Conservation (phyloP, 2,113 vertebrate species). For the Rhineura floridana region DNA sequence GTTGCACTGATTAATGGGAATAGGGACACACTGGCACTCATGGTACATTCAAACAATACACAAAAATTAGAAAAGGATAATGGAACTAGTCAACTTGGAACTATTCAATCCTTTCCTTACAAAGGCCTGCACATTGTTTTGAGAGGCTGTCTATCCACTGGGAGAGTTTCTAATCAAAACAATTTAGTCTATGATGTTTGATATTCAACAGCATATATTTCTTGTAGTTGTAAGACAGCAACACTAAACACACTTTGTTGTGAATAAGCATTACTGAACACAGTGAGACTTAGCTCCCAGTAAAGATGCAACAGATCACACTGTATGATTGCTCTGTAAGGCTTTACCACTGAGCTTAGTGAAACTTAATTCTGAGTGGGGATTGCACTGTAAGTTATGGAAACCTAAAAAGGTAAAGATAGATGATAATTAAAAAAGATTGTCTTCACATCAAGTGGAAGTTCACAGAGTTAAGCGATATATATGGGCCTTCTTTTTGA, state of each 20-base stretch:
- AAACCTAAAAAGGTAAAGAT: neutral
- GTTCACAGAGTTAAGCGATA: neutral
- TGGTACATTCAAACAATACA: neutral
- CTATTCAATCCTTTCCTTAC: neutral
- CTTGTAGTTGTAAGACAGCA: neutral
- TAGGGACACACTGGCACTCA: neutral
- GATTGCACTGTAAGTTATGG: neutral
- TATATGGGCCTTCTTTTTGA: neutral
- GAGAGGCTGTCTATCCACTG: neutral
- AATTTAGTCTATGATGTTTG: neutral
- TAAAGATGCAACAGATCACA: no score
- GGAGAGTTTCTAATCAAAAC: neutral
- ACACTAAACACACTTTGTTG: neutral
- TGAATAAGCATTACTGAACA: no score
- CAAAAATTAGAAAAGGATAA: neutral
- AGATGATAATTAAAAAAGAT: no score
- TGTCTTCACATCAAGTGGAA: neutral
- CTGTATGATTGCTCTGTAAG: no score
- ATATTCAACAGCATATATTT: neutral
- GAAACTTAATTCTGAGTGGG: neutral
- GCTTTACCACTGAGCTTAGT: neutral
- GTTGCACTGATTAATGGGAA: neutral
- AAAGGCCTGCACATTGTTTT: neutral
- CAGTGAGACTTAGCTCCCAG: no score
- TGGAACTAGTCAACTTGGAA: neutral